These are phyloP conservation scores for Rhincodon typus DNA, from an alignment of 2,797 vertebrate species.

Conservation along the genomic window DNA sequence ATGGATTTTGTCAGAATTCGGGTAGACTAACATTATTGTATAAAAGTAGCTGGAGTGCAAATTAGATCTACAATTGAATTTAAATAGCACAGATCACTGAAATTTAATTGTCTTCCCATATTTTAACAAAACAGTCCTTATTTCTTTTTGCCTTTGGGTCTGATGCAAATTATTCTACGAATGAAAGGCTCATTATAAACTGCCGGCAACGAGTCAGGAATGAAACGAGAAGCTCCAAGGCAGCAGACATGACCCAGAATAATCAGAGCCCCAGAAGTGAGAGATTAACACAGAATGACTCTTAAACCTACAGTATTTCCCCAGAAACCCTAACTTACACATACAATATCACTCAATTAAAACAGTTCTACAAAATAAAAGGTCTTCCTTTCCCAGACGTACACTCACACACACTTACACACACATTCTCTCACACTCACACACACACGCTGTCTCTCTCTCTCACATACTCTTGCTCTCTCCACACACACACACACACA, in stretches of 20 bases:
- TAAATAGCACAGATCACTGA: background rate
- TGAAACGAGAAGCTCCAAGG: background rate
- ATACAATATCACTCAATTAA: background rate
- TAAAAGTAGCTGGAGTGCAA: background rate
- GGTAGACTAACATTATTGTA: background rate
- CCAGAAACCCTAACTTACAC: too few species aligned
- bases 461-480: too few species aligned
- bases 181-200: background rate
- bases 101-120: background rate
- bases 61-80: background rate
- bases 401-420: too few species aligned
- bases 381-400: background rate
- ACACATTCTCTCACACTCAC: background rate
- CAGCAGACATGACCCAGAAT: background rate
- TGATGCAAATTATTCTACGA: background rate
- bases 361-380: background rate
- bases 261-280: background rate
- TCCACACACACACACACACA: too few species aligned
- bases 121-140: slow-evolving; percentile 8
- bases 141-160: background rate
- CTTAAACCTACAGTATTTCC: background rate
- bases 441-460: too few species aligned
- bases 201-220: background rate
- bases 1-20: background rate
- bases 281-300: background rate